Evolutionary conservation across 2,888 invertebrate species (phyloP), one percentile per base, ranked within the genome.

Genomic region (Drosophila anomelani): DNA sequence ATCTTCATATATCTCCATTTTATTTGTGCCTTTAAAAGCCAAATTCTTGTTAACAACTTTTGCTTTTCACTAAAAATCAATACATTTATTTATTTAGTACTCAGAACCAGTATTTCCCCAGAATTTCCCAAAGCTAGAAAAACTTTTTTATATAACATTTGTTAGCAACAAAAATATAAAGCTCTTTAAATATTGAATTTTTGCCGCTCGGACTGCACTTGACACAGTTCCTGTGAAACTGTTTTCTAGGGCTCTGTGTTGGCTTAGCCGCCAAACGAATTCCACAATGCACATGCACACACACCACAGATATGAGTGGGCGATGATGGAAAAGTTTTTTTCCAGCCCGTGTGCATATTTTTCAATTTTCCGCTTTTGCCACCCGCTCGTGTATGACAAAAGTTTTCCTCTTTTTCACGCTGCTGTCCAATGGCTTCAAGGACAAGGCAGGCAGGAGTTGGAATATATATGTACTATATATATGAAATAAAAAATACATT

Each of bases 271-370:
- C 68, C 67, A 68, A 59, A 39, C 67, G 64, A 72, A 66, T 59
- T 54, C 44, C 60, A 66, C 73, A 68, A 53, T 49, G 34, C 64
- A 57, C 41, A 47, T 55, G 49, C n/a, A 58, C 57, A 32, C 13
- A 12, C 13, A 41, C 41, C 51, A 53, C 51, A 36, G 51, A 53
- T 53, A 53, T 53, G 51, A 70, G 81, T 70, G 82, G 75, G 77
- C 59, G 41, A 75, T 73, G 59, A 73, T 59, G 66, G 39, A 74
- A 77, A 82, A 86, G 39, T 87, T 85, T 82, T 41, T 34, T 34
- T 43, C 64, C 69, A 57, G 67, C 69, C 77, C 70, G 63, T 85
- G 80, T 85, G 80, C 77, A 87, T 84, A 87, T 87, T 87, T 68
- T 87, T 85, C 83, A 87, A 87, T 82, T 84, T 85, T 75, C 67